Evolutionary conservation across 2,113 vertebrate genomes (phyloP).

Genomic region (Agapornis roseicollis): DNA sequence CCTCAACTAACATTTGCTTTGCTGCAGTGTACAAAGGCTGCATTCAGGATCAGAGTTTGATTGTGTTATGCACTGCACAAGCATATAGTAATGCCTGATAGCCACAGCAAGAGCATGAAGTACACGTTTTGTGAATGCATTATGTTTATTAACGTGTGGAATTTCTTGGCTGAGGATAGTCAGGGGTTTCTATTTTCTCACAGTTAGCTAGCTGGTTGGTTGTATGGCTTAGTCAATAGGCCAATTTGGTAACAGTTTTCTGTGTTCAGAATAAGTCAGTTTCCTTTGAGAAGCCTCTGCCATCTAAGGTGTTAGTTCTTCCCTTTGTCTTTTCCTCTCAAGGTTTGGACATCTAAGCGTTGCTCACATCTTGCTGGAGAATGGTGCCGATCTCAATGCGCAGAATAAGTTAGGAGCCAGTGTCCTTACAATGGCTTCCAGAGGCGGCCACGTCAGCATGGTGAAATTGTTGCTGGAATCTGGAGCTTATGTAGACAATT

Average conservation of each 20-base stretch:
- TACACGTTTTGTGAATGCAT: neutral
- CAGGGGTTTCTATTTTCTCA: neutral
- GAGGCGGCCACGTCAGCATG: slow-evolving; percentile 88
- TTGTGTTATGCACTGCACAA: neutral
- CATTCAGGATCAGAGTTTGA: neutral
- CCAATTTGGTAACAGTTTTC: neutral
- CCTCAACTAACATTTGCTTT: neutral
- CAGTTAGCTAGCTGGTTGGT: neutral
- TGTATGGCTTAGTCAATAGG: neutral
- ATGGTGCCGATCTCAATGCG: slow-evolving; percentile 91
- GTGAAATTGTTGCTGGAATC: slow-evolving; percentile 90
- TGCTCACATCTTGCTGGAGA: slow-evolving; percentile 90
- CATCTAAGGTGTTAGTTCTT: neutral
- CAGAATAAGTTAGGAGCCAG: slow-evolving; percentile 92
- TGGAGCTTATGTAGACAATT: slow-evolving; percentile 86
- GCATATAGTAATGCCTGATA: neutral
- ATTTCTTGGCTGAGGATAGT: neutral
- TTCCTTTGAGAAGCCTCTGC: neutral
- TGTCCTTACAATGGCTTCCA: slow-evolving; percentile 88
- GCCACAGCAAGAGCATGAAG: accelerated
- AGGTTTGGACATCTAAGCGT: slow-evolving; percentile 91
- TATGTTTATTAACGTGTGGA: neutral
- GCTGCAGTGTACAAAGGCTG: neutral
- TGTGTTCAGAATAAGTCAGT: accelerated
- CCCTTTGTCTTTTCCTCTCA: neutral